Evolutionary conservation across 2,888 invertebrate genomes (phyloP).

Genomic region (Oligia latruncula): DNA sequence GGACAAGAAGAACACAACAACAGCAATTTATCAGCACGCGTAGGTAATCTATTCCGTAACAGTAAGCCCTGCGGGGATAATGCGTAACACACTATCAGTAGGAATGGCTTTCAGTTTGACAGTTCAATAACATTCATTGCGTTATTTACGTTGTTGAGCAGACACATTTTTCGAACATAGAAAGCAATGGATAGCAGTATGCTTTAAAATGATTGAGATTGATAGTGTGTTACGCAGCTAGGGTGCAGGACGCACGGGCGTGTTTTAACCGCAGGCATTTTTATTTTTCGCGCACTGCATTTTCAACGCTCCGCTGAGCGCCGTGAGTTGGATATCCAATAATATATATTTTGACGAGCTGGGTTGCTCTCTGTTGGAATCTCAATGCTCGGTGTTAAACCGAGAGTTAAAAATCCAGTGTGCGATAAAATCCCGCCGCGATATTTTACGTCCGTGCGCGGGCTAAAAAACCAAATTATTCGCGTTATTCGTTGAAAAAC

Average conservation of each 20-base stretch:
- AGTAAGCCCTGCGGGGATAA: background rate
- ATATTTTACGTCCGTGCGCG: background rate
- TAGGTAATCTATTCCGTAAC: background rate
- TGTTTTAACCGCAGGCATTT: too few relatives aligned
- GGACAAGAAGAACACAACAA: conserved; percentile 21
- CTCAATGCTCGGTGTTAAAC: too few relatives aligned
- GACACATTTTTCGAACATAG: background rate
- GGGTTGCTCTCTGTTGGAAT: too few relatives aligned
- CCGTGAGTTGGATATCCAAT: too few relatives aligned
- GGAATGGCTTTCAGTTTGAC: background rate
- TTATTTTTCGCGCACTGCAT: too few relatives aligned
- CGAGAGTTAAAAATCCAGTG: background rate
- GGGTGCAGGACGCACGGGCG: background rate
- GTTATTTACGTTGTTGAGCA: background rate
- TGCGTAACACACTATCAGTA: background rate
- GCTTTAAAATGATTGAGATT: background rate
- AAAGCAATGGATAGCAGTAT: background rate
- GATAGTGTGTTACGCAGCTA: background rate
- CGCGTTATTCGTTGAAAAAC: background rate
- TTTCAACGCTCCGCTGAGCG: too few relatives aligned
- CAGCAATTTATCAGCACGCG: conserved; percentile 25
- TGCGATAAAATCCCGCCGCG: background rate
- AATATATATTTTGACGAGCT: too few relatives aligned
- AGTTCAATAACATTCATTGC: background rate
- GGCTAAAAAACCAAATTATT: background rate